A percentile compares a stretch with the other conserved stretches of the same genome.
Evolutionary conservation across 2,888 invertebrate genomes (phyloP).

Genomic region (Euzophera pinguis): DNA sequence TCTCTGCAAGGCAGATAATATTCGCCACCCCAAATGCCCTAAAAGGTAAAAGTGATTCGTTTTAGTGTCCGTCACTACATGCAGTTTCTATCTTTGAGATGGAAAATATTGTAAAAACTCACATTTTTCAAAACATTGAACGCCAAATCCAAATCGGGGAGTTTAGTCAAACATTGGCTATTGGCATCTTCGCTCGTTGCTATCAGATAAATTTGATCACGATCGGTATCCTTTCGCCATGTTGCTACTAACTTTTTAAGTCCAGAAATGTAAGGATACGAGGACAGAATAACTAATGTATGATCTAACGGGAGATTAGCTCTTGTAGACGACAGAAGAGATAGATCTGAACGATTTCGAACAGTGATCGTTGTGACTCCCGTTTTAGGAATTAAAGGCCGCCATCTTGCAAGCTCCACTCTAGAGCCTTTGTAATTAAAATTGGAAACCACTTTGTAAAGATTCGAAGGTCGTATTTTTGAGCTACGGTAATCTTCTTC

Average conservation of each 20-base stretch:
- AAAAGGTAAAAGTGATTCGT: background rate
- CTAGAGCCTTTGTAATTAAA: constrained; percentile 21
- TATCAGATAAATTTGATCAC: constrained; percentile 37
- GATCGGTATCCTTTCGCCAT: constrained; percentile 34
- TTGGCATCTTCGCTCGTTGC: constrained; percentile 34
- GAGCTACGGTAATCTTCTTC: constrained; percentile 20
- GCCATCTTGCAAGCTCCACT: constrained; percentile 33
- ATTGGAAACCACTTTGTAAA: constrained; percentile 29
- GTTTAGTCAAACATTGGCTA: constrained; percentile 30
- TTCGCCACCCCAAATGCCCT: constrained; percentile 23
- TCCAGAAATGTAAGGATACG: constrained; percentile 35
- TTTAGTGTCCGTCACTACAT: too few species aligned
- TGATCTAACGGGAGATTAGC: constrained; percentile 28
- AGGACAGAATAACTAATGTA: constrained; percentile 32
- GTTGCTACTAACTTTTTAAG: constrained; percentile 32
- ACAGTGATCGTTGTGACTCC: constrained; percentile 33
- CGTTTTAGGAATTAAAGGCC: constrained; percentile 23
- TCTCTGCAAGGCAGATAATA: constrained; percentile 19
- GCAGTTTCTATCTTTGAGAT: too few species aligned
- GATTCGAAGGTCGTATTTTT: constrained; percentile 22
- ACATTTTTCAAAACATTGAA: constrained; percentile 38
- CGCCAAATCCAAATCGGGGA: constrained; percentile 40
- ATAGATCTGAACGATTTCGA: constrained; percentile 29
- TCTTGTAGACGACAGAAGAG: constrained; percentile 26
- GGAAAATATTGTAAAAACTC: constrained; percentile 18